Evolutionary conservation across 2,113 vertebrate species (phyloP).

Genomic region (Amphiprion ocellaris): DNA sequence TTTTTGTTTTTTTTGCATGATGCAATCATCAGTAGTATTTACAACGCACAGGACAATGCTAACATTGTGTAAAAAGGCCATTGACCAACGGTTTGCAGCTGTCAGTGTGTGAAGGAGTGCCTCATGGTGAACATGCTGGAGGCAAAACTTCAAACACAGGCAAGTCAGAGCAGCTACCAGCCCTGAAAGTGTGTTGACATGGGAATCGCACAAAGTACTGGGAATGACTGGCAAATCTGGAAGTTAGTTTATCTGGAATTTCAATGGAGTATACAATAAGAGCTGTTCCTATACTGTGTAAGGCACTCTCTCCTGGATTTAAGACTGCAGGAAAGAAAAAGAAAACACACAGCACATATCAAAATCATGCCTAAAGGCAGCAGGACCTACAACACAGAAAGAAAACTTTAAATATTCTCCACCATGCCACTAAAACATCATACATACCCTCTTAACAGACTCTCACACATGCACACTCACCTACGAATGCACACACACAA

Average conservation of each 20-base stretch:
- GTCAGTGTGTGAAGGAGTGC: constrained; percentile 45
- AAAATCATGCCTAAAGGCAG: constrained; percentile 45
- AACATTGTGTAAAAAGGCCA: constrained; percentile 44
- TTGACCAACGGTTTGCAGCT: constrained; percentile 31
- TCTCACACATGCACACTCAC: constrained; percentile 23
- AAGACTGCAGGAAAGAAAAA: constrained; percentile 39
- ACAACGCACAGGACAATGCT: constrained; percentile 55
- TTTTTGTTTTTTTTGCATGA: constrained; percentile 12
- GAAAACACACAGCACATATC: constrained; percentile 19
- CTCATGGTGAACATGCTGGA: constrained; percentile 35
- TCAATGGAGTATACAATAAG: constrained; percentile 34
- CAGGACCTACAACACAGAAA: constrained; percentile 43
- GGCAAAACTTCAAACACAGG: constrained; percentile 46
- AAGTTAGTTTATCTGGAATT: constrained; percentile 28
- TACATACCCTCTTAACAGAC: constrained; percentile 23
- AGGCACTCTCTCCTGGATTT: constrained; percentile 70
- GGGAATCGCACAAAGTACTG: constrained; percentile 12
- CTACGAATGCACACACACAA: constrained; percentile 36
- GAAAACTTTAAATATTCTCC: constrained; percentile 49
- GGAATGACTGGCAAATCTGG: constrained; percentile 39
- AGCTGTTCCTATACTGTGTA: constrained; percentile 43
- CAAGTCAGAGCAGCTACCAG: constrained; percentile 50
- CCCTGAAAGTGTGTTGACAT: constrained; percentile 3
- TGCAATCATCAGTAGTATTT: constrained; percentile 67
- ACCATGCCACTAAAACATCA: constrained; percentile 14